These are phyloP conservation scores for Epiblema foenella DNA, from an alignment of 2,888 invertebrate genomes.

Conservation along the genomic window DNA sequence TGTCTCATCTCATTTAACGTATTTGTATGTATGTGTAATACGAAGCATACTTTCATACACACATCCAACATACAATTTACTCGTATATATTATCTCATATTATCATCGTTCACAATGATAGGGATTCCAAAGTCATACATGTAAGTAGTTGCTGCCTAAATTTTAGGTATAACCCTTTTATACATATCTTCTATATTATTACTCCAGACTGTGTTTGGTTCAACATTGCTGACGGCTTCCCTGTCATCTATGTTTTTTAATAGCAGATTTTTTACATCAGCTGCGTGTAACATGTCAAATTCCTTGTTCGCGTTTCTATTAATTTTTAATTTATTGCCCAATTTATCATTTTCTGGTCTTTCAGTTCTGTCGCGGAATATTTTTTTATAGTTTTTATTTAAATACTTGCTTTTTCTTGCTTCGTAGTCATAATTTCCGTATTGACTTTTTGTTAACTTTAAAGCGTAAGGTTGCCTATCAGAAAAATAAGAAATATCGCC, in stretches of 20 bases:
- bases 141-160: background rate
- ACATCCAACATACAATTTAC: background rate
- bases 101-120: background rate
- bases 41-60: background rate
- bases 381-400: conserved; percentile 14
- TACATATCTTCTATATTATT: conserved; percentile 1
- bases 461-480: conserved; percentile 40
- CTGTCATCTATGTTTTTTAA: background rate
- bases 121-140: background rate
- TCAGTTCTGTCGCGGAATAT: background rate
- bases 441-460: conserved; percentile 46
- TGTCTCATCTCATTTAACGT: no score
- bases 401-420: conserved; percentile 26
- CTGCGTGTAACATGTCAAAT: background rate
- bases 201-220: background rate
- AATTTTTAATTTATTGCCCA: conserved; percentile 16
- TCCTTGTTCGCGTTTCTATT: background rate
- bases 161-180: background rate
- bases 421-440: conserved; percentile 50
- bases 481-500: background rate
- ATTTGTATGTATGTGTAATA: no score
- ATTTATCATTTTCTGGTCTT: conserved; percentile 25
- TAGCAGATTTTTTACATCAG: background rate
- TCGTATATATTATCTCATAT: conserved; percentile 26
- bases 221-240: background rate